Evolutionary conservation across 2,797 vertebrate species (phyloP).

Genomic region (Gallinago stenura): DNA sequence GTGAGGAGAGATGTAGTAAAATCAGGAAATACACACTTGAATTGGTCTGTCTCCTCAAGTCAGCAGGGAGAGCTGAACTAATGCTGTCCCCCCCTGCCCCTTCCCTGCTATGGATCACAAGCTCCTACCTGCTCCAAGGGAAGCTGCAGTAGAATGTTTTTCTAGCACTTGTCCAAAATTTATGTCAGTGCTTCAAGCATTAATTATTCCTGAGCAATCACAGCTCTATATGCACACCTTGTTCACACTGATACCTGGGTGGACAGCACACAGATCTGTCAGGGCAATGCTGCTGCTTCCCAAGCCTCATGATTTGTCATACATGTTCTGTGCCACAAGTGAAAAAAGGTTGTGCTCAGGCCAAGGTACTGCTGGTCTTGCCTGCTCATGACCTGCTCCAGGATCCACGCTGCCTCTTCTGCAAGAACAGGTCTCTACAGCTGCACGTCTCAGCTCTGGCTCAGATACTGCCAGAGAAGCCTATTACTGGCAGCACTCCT

Average conservation of each 20-base stretch:
- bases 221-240: neutral
- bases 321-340: accelerated
- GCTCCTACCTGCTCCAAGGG: neutral
- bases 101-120: neutral
- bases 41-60: neutral
- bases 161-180: neutral
- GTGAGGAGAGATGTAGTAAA: neutral
- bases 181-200: neutral
- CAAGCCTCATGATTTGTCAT: neutral
- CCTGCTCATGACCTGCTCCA: accelerated
- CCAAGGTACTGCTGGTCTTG: neutral
- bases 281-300: neutral
- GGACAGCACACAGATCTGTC: neutral
- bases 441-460: neutral
- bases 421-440: neutral
- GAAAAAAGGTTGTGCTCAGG: neutral
- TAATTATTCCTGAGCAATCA: neutral
- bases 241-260: neutral
- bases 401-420: neutral
- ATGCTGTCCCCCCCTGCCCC: neutral
- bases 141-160: neutral
- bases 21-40: neutral
- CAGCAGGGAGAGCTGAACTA: neutral
- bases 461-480: neutral
- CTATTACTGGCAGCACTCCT: neutral